A percentile compares a stretch with the other conserved stretches of the same genome.
Evolutionary conservation across 92 coral and sea anemone genomes (phyloP).

Genomic region (Scolanthus callimorphus): DNA sequence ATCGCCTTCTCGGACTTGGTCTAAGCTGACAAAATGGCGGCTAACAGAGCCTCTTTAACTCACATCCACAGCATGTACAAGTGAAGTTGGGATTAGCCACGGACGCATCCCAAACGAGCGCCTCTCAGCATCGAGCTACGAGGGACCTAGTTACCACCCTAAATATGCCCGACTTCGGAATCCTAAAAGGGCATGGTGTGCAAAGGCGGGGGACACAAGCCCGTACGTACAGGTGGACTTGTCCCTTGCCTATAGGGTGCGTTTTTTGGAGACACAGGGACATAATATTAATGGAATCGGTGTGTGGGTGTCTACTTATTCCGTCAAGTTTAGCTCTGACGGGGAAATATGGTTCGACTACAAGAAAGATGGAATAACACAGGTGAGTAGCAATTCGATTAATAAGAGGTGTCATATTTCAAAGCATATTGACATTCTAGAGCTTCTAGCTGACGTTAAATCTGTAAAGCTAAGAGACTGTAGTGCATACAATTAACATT

Average conservation of each 20-base stretch:
- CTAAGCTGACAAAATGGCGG: no score
- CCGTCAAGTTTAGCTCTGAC: conserved; percentile 11
- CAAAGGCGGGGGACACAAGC: conserved; percentile 17
- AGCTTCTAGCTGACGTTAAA: no score
- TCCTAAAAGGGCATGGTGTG: conserved; percentile 43
- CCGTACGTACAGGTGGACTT: conserved; percentile 55
- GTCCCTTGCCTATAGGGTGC: conserved; percentile 13
- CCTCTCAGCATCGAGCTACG: conserved; percentile 6
- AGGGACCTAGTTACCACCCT: conserved; percentile 2
- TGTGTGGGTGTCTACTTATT: conserved; percentile 16
- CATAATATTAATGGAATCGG: background rate
- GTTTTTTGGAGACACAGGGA: conserved; percentile 31
- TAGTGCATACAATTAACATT: no score
- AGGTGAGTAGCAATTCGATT: conserved; percentile 24
- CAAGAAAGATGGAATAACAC: conserved; percentile 19
- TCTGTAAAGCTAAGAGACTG: no score
- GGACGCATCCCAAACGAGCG: conserved; percentile 24
- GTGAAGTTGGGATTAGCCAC: conserved; percentile 12
- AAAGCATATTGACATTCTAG: no score
- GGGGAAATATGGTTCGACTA: conserved; percentile 35
- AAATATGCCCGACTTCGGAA: conserved; percentile 28
- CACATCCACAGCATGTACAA: conserved; percentile 11
- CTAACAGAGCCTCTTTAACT: no score
- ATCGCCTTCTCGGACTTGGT: no score
- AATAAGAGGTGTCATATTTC: no score